phyloP scores from a whole-genome alignment of 2,888 invertebrate species.

The Leistus spinibarbis region DNA sequence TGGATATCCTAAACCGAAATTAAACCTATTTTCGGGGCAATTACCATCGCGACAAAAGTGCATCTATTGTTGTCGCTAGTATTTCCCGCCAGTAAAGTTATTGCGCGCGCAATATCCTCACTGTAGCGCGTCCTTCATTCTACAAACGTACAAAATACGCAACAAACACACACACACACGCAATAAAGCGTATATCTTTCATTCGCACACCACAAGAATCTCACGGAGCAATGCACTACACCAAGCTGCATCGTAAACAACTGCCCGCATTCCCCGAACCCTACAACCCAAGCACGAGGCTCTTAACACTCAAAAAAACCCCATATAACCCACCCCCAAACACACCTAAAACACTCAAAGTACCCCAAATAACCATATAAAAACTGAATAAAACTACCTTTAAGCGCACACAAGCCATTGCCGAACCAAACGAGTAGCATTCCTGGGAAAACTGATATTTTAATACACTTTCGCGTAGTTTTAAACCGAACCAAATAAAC shows the following conservation, averaged over 20 bases:
- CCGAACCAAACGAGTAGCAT: not conserved
- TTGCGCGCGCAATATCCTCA: constrained; percentile 33
- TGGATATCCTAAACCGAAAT: too few species aligned
- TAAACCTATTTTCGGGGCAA: too few species aligned
- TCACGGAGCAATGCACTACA: constrained; percentile 38
- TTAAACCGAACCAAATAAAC: not conserved
- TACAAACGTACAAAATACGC: not conserved
- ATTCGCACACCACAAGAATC: constrained; percentile 23
- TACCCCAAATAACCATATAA: not conserved
- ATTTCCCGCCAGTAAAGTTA: constrained; percentile 29
- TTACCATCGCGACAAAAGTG: not conserved
- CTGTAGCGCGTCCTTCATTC: constrained; percentile 31
- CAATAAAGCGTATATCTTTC: not conserved
- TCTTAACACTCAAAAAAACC: not conserved
- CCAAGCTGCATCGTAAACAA: constrained; percentile 37
- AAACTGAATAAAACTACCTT: not conserved
- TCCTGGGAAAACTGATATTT: not conserved
- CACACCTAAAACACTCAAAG: not conserved
- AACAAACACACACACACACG: constrained; percentile 2
- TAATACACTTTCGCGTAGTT: not conserved
- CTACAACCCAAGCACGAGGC: not conserved
- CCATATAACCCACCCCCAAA: not conserved
- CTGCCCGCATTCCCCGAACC: constrained; percentile 2
- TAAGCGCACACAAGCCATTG: constrained; percentile 13
- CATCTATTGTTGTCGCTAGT: not conserved